A percentile compares a stretch with the other conserved stretches of the same genome.
Conservation (phyloP, 2,113 vertebrate species). For the Mesocricetus auratus region DNA sequence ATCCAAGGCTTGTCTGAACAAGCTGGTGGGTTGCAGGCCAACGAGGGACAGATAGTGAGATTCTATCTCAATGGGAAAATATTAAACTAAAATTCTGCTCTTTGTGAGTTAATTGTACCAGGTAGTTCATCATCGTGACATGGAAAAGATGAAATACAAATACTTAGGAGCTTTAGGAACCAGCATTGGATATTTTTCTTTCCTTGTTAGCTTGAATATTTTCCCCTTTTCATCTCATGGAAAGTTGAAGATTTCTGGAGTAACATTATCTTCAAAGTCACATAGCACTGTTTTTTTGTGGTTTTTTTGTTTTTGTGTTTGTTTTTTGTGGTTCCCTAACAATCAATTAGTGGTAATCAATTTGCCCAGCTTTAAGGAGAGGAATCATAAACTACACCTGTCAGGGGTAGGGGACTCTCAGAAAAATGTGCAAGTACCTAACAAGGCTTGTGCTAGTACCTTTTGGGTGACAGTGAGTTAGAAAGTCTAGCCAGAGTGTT, state of each 20-base stretch:
- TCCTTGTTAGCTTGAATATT: not conserved
- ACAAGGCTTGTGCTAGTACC: not conserved
- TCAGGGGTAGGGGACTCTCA: not conserved
- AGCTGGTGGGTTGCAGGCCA: not conserved
- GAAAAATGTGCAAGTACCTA: not conserved
- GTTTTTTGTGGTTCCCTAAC: not conserved
- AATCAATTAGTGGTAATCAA: not conserved
- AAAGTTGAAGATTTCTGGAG: not conserved
- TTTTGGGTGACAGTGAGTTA: not conserved
- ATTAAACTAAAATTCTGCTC: not conserved
- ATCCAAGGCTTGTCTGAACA: not conserved
- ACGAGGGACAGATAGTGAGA: not conserved
- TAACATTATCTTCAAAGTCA: not conserved
- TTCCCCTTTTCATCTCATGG: not conserved
- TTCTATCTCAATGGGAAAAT: not conserved
- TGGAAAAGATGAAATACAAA: not conserved
- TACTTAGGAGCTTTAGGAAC: not conserved
- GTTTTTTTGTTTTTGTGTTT: too few species aligned
- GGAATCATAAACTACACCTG: not conserved
- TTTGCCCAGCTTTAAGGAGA: not conserved
- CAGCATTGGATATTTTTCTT: accelerated
- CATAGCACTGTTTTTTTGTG: too few species aligned
- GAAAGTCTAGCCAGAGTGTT: not conserved
- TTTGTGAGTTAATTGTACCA: not conserved
- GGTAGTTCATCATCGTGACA: not conserved